These are phyloP conservation scores for Zygothrica quintamaculata DNA, from an alignment of 2,888 invertebrate species.

Conservation along the genomic window DNA sequence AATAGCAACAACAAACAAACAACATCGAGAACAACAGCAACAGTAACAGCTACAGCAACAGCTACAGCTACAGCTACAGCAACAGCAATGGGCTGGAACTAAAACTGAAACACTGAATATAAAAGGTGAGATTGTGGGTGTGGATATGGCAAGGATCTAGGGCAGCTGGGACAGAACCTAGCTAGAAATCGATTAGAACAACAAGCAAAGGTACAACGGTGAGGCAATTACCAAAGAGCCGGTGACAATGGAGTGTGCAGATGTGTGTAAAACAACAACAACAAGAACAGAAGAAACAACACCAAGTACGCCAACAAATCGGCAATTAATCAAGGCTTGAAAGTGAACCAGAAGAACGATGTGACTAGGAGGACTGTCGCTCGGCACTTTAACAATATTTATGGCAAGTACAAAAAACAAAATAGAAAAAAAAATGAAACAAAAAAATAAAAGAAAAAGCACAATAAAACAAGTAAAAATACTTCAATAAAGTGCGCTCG, in stretches of 20 bases:
- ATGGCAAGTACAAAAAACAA: constrained; percentile 52
- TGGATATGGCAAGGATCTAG: constrained; percentile 14
- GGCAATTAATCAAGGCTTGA: constrained; percentile 74
- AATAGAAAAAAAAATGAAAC: constrained; percentile 48
- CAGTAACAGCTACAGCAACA: constrained; percentile 44
- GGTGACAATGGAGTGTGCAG: constrained; percentile 60
- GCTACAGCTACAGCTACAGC: constrained; percentile 47
- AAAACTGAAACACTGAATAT: not conserved
- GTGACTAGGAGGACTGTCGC: constrained; percentile 50
- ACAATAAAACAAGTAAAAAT: constrained; percentile 41
- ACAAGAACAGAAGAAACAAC: constrained; percentile 45
- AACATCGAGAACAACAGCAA: constrained; percentile 53
- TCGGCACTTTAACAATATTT: constrained; percentile 75
- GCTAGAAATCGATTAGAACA: constrained; percentile 76
- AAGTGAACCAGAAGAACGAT: constrained; percentile 19
- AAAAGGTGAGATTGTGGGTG: not conserved
- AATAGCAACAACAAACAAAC: constrained; percentile 63
- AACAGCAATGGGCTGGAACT: constrained; percentile 41
- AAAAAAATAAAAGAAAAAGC: constrained; percentile 42
- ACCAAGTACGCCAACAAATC: constrained; percentile 75
- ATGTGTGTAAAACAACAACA: constrained; percentile 29
- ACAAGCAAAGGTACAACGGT: constrained; percentile 75
- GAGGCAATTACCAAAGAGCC: constrained; percentile 76
- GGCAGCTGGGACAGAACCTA: constrained; percentile 18
- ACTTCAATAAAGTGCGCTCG: not conserved